A percentile compares a stretch with the other conserved stretches of the same genome.
These are phyloP conservation scores for Lymantria monacha DNA, from an alignment of 2,888 invertebrate species.

Conservation along the genomic window DNA sequence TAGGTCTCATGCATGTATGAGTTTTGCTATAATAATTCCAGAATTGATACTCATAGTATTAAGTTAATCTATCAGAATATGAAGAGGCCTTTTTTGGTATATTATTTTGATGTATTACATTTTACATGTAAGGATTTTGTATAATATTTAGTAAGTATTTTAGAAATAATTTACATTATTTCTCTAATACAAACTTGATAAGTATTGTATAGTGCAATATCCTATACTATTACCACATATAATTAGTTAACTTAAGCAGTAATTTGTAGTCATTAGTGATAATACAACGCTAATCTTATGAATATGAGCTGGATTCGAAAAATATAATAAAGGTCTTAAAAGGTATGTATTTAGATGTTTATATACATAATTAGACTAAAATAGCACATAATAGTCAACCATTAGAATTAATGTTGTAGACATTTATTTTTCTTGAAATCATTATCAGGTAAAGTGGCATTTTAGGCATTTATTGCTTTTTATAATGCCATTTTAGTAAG, in stretches of 20 bases:
- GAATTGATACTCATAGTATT: neutral
- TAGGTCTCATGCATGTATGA: no score
- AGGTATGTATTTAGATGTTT: conserved; percentile 32
- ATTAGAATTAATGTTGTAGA: conserved; percentile 23
- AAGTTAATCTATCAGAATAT: conserved; percentile 37
- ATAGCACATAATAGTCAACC: conserved; percentile 22
- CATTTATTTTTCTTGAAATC: conserved; percentile 9
- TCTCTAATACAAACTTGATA: neutral
- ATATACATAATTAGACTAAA: conserved; percentile 32
- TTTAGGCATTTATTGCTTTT: neutral
- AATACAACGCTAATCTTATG: conserved; percentile 76
- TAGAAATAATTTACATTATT: neutral
- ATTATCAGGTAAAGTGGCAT: conserved; percentile 7
- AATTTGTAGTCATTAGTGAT: conserved; percentile 39
- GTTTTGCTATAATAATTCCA: neutral
- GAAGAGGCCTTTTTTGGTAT: conserved; percentile 63
- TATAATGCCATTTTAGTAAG: neutral
- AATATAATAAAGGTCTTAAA: conserved; percentile 39
- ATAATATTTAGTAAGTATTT: conserved; percentile 7
- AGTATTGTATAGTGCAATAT: conserved; percentile 14
- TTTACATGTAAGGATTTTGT: conserved; percentile 9
- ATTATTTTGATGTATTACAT: conserved; percentile 16
- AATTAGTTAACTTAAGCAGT: conserved; percentile 20
- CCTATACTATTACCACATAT: conserved; percentile 7
- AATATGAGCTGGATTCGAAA: conserved; percentile 71